Base-by-base conservation (phyloP, 1,140 invertebrate species). In the Lysiphlebus fabarum region DNA sequence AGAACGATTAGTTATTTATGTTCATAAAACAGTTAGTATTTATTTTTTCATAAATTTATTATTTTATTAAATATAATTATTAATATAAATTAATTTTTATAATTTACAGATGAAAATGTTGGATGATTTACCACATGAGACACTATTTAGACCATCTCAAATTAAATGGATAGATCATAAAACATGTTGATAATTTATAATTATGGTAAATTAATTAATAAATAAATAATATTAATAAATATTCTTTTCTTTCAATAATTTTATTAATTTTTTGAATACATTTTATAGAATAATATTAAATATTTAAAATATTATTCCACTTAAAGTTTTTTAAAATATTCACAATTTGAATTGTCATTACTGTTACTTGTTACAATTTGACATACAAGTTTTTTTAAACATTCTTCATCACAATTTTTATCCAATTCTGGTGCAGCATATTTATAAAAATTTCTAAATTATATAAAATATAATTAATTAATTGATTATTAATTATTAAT, bases 1-100 rank as follows among this genome's bases (percentile, higher is more conserved):
- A 62, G 89, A 90, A 64, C 79, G 75, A 56, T 71, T 92, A 67
- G 80, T 91, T 1, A 83, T 82, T 71, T 90, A 90, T 71, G 81
- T 90, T 56, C 82, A 89, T 61, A 84, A 86, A 76, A 87, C 90
- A 78, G 85, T 89, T 72, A 72, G 59, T 66, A 50, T 17, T 48
- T 34, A 47, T 37, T 42, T 40, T 38, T 50, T n/a, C n/a, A n/a
- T n/a, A n/a, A n/a, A 14, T 36, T 57, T 26, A 12, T 37, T 49
- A 36, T 43, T 33, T 7, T 5, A 0, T 14, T 57, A 38, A n/a
- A 71, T 73, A 62, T 72, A 75, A 53, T 64, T 72, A 63, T 61
- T 71, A 37, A 66, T 73, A 62, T 26, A 26, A 2, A 1, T 26
- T 4, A 26, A 26, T 26, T 26, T 26, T 2, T 26, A 53, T 49